These are phyloP conservation scores for Apodemia duryi DNA, from an alignment of 2,888 invertebrate genomes.

Conservation along the genomic window DNA sequence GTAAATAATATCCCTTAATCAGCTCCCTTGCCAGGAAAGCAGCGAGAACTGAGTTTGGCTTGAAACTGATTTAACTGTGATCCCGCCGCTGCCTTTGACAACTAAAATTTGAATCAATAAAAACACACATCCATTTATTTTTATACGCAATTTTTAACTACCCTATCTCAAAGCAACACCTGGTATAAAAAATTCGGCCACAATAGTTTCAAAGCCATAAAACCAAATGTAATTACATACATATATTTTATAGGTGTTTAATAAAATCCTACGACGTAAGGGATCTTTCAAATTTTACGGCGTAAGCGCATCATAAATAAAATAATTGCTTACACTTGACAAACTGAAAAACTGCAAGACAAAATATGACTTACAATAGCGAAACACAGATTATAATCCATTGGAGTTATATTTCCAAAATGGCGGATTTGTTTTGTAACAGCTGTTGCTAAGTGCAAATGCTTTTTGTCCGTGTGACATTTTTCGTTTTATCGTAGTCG, in stretches of 20 bases:
- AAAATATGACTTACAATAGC: neutral
- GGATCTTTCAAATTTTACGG: conserved; percentile 31
- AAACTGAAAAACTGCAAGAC: neutral
- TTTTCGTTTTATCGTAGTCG: conserved; percentile 27
- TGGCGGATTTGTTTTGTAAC: conserved; percentile 24
- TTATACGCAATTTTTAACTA: neutral
- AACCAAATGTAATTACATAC: conserved; percentile 32
- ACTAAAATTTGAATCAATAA: too few species aligned
- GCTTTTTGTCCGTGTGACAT: conserved; percentile 27
- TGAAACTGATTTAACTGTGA: too few species aligned
- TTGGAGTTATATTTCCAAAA: neutral
- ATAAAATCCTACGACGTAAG: conserved; percentile 43
- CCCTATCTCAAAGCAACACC: neutral
- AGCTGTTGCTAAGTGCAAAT: conserved; percentile 36
- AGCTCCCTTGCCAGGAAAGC: too few species aligned
- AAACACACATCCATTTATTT: neutral
- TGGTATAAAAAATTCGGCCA: conserved; percentile 7
- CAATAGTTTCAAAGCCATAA: conserved; percentile 6
- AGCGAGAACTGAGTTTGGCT: too few species aligned
- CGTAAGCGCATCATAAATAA: conserved; percentile 29
- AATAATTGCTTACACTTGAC: conserved; percentile 29
- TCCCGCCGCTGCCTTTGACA: too few species aligned
- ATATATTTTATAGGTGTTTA: conserved; percentile 43
- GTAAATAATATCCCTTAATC: too few species aligned
- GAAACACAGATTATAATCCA: neutral